Evolutionary conservation across 2,797 vertebrate species (phyloP), one percentile per base, ranked within the genome.

Genomic region (Glossophaga mutica): DNA sequence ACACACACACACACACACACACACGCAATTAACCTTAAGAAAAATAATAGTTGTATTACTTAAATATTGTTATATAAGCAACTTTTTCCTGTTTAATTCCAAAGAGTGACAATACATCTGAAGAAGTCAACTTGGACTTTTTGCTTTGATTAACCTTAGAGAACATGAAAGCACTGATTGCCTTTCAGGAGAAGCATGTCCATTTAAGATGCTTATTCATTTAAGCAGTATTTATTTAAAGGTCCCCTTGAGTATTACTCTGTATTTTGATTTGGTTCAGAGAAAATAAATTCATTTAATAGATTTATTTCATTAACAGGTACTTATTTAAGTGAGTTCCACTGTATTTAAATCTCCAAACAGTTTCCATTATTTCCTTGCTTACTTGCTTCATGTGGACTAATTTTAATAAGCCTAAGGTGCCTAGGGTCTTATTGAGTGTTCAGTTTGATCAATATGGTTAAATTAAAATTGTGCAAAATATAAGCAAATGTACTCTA

Each of bases 381-480:
- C 96, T 98, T 97, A 87, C 98, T 98, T 97, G 98, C 98, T 98
- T 98, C 98, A 98, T 98, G 98, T 99, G 98, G 98, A 98, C 98
- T 98, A 98, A 98, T 99, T 98, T 99, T 98, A 98, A 98, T 98
- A 99, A 98, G 98, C 97, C 98, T 98, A 97, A 98, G 98, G 98
- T 98, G 98, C 98, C 98, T 98, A 98, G 97, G 98, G 98, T 98
- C 98, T 98, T 99, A 98, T 98, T 98, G 98, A 99, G 98, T 98
- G 98, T 97, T 98, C 97, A 91, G 97, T 98, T 98, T 98, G 98
- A 99, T 99, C 98, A 98, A 99, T 99, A 98, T 98, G 96, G 97
- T 97, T 98, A 98, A 98, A 98, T 98, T 98, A 98, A 98, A 98
- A 98, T 98, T 98, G 98, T 98, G 98, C 98, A 98, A 98, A 98